A percentile compares a stretch with the other conserved stretches of the same genome.
phyloP scores from a whole-genome alignment of 2,888 invertebrate species.

The Coelogynopora nodosa region DNA sequence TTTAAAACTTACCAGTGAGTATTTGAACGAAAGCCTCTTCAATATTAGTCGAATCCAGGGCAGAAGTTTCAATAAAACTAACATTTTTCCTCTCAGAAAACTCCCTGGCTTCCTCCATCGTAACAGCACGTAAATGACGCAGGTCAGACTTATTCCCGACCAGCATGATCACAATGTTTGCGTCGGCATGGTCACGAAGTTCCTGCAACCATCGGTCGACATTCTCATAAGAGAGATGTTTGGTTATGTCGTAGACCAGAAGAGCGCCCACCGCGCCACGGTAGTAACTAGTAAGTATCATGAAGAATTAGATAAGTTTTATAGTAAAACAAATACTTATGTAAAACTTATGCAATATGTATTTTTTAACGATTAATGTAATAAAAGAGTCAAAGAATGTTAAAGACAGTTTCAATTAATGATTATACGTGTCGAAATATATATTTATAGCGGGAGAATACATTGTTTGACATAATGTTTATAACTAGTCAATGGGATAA shows the following conservation, averaged over 20 bases:
- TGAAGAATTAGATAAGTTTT: too few species aligned
- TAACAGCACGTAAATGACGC: constrained; percentile 85
- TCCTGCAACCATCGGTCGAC: constrained; percentile 98
- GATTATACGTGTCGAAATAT: too few species aligned
- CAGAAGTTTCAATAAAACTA: constrained; percentile 97
- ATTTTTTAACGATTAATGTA: too few species aligned
- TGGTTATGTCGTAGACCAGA: constrained; percentile 97
- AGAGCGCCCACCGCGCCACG: constrained; percentile 97
- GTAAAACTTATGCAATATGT: too few species aligned
- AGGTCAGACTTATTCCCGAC: constrained; percentile 68
- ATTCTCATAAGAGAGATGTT: constrained; percentile 98
- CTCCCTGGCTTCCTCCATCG: constrained; percentile 94
- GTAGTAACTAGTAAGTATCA: constrained; percentile 79
- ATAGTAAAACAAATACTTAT: too few species aligned
- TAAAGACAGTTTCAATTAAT: too few species aligned
- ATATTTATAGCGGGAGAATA: too few species aligned
- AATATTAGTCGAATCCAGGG: constrained; percentile 98
- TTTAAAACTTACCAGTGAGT: constrained; percentile 71
- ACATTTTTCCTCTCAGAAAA: constrained; percentile 94
- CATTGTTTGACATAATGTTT: too few species aligned
- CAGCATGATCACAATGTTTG: constrained; percentile 99
- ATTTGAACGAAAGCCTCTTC: constrained; percentile 99
- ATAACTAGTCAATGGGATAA: too few species aligned
- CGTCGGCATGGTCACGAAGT: constrained; percentile 94
- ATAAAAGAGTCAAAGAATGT: too few species aligned